These are phyloP conservation scores for Siderastrea radians DNA, from an alignment of 92 coral and sea anemone species.

Conservation along the genomic window DNA sequence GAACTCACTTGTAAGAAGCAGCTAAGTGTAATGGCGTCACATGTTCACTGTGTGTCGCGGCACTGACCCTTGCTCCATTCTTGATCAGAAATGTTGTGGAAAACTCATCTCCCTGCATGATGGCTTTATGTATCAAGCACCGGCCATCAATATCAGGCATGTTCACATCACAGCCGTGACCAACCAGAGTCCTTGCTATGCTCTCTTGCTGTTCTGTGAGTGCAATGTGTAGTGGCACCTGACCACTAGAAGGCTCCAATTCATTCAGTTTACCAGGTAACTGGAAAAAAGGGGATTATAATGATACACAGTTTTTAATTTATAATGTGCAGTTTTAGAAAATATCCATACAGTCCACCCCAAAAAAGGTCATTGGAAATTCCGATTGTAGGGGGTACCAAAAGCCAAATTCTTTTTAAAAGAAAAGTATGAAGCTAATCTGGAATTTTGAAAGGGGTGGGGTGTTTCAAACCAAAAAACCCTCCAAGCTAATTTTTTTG, in stretches of 20 bases:
- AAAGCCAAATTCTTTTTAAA: too few species aligned
- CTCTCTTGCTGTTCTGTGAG: slow-evolving; percentile 92
- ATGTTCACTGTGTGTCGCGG: slow-evolving; percentile 86
- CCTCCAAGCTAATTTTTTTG: too few species aligned
- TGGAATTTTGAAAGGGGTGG: too few species aligned
- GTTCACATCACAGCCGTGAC: slow-evolving; percentile 93
- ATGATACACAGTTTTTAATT: not conserved
- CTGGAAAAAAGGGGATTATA: slow-evolving; percentile 49
- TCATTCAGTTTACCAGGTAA: slow-evolving; percentile 92
- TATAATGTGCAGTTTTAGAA: too few species aligned
- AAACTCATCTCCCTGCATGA: slow-evolving; percentile 90
- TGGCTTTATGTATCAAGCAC: slow-evolving; percentile 90
- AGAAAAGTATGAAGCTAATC: too few species aligned
- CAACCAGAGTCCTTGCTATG: slow-evolving; percentile 90
- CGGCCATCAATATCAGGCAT: slow-evolving; percentile 87
- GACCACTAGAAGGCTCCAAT: slow-evolving; percentile 91
- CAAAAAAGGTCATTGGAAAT: too few species aligned
- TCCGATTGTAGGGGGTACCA: too few species aligned
- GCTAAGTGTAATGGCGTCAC: slow-evolving; percentile 92
- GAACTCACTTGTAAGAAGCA: slow-evolving; percentile 89
- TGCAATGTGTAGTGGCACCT: slow-evolving; percentile 92
- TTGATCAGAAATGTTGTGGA: slow-evolving; percentile 91
- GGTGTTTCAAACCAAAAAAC: too few species aligned
- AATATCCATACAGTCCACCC: too few species aligned
- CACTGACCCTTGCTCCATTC: slow-evolving; percentile 90